phyloP scores from a whole-genome alignment of 2,797 vertebrate species.

The Bovichtus diacanthus region DNA sequence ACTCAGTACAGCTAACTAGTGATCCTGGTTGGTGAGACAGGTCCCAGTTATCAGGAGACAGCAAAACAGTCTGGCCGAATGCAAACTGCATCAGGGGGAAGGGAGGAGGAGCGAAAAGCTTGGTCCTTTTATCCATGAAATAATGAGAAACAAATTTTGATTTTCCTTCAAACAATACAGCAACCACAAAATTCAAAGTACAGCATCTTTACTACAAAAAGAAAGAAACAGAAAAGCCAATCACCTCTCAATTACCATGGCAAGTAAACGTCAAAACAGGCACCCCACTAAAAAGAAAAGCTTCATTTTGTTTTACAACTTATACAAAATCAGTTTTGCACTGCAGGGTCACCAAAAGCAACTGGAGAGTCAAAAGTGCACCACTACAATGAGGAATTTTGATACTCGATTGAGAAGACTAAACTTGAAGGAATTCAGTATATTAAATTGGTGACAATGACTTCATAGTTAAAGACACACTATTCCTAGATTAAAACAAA shows the following conservation, averaged over 20 bases:
- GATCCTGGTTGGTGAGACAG: conserved; percentile 34
- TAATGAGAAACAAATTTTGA: conserved; percentile 23
- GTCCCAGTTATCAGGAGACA: conserved; percentile 65
- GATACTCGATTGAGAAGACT: conserved; percentile 29
- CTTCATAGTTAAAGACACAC: conserved; percentile 55
- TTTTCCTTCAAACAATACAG: conserved; percentile 66
- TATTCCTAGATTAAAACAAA: conserved; percentile 36
- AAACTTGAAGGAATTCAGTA: conserved; percentile 42
- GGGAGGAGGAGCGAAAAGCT: conserved; percentile 66
- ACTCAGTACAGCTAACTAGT: neutral
- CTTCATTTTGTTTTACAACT: conserved; percentile 56
- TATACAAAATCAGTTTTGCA: conserved; percentile 54
- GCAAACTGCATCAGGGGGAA: conserved; percentile 57
- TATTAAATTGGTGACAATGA: conserved; percentile 36
- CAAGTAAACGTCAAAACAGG: conserved; percentile 64
- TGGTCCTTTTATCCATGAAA: conserved; percentile 84
- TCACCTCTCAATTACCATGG: conserved; percentile 52
- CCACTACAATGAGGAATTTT: conserved; percentile 55
- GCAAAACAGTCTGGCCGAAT: conserved; percentile 66
- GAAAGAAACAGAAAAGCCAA: conserved; percentile 48
- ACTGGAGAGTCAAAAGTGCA: conserved; percentile 63
- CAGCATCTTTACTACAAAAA: conserved; percentile 62
- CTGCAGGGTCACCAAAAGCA: conserved; percentile 58
- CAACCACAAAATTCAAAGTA: conserved; percentile 76
- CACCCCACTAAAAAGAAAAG: conserved; percentile 60